Evolutionary conservation across 2,113 vertebrate species (phyloP), one percentile per base, ranked within the genome.

Genomic region (Formicarius rufipectus): DNA sequence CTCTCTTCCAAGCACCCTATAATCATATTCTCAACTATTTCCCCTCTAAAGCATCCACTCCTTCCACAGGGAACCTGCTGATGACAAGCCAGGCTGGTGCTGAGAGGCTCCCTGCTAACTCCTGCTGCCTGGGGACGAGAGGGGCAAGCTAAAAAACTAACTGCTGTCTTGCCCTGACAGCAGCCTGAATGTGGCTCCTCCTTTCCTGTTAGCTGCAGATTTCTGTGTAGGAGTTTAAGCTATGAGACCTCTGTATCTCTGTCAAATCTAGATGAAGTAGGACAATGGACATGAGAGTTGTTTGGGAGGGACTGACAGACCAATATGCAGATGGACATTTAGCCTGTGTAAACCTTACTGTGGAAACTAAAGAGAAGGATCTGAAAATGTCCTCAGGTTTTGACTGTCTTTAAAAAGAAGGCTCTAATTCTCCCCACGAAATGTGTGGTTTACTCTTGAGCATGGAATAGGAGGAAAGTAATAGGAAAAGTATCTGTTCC

Each of bases 171-270:
- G 56, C 9, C 14, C 40, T 31, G 33, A 15, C 22, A 37, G 12
- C 9, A 87, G 55, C 13, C 17, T 64, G 33, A 52, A 25, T 0
- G 0, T 50, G 53, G 15, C 28, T n/a, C 30, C 35, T 40, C 3
- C 21, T 58, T 52, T 75, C 40, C 68, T 45, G 3, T 47, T 25
- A 77, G 60, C 50, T 58, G 30, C 60, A 52, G 17, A 30, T 74
- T 33, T 39, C 74, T 27, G 17, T 0, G 0, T 1, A 19, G 28
- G 9, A 25, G n/a, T 37, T 84, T 28, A 25, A 60, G 37, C 35
- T 56, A 27, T 45, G 30, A 81, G 13, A 47, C 21, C 22, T 78
- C 77, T 35, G 20, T 40, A 9, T n/a, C 28, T 45, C 31, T 71
- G n/a, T 58, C 50, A 81, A 28, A 52, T 42, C 21, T 30, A 35